These are phyloP conservation scores for Phyto melanocephala DNA, from an alignment of 2,888 invertebrate species.

Conservation along the genomic window DNA sequence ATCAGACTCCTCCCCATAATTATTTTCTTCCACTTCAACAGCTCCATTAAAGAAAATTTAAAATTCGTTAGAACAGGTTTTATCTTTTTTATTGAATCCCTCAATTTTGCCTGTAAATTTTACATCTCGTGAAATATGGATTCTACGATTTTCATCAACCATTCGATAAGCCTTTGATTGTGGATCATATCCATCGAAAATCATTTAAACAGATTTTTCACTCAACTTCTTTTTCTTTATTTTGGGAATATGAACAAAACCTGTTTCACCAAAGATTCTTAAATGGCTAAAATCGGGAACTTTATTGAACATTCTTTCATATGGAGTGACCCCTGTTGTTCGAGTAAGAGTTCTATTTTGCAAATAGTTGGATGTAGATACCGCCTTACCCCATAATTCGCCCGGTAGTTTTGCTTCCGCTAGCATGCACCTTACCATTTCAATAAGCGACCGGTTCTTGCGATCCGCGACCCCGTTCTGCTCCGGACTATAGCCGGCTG, in stretches of 20 bases:
- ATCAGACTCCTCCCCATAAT: background rate
- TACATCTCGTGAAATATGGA: slow-evolving; percentile 10
- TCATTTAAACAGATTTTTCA: too few relatives aligned
- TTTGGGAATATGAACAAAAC: too few relatives aligned
- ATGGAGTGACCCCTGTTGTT: background rate
- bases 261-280: too few relatives aligned
- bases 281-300: too few relatives aligned
- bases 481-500: slow-evolving; percentile 12
- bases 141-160: too few relatives aligned
- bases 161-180: too few relatives aligned
- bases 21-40: background rate
- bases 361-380: slow-evolving; percentile 11
- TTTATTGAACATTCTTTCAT: background rate
- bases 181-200: too few relatives aligned
- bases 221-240: too few relatives aligned
- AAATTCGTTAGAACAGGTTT: background rate
- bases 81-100: background rate
- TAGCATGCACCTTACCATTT: too few relatives aligned
- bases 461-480: slow-evolving; percentile 22
- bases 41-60: background rate
- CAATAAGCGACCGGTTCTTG: background rate
- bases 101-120: too few relatives aligned
- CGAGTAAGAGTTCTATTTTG: slow-evolving; percentile 1
- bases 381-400: background rate
- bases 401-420: background rate